These are phyloP conservation scores for Nomada ferruginata DNA, from an alignment of 2,888 invertebrate species.

Conservation along the genomic window DNA sequence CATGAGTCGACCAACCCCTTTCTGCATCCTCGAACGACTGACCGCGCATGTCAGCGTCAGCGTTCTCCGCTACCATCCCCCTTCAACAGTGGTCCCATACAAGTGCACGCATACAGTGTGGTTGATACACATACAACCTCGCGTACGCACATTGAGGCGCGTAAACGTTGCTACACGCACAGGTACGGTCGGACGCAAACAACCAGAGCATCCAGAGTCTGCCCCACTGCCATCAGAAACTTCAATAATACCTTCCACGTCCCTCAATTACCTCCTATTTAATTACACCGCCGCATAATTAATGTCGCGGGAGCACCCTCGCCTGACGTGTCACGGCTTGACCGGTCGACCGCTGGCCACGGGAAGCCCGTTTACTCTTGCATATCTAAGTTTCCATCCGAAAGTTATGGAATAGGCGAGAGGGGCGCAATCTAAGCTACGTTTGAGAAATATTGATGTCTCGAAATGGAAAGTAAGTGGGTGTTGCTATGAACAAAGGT, in stretches of 20 bases:
- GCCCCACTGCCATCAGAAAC: slow-evolving; percentile 75
- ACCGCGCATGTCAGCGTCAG: slow-evolving; percentile 80
- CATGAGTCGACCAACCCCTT: slow-evolving; percentile 77
- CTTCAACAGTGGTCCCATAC: slow-evolving; percentile 23
- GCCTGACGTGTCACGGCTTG: slow-evolving; percentile 62
- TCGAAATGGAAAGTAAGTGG: background rate
- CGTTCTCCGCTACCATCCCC: slow-evolving; percentile 70
- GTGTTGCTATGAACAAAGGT: background rate
- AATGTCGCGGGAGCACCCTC: slow-evolving; percentile 73
- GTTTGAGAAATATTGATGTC: too few relatives aligned
- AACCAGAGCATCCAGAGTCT: slow-evolving; percentile 31
- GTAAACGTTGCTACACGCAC: slow-evolving; percentile 40
- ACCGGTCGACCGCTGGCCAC: slow-evolving; percentile 33
- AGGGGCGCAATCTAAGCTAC: background rate
- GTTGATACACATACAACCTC: background rate
- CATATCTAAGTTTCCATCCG: background rate
- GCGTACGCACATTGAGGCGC: slow-evolving; percentile 1
- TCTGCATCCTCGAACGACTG: slow-evolving; percentile 76
- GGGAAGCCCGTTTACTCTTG: slow-evolving; percentile 18
- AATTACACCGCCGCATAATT: slow-evolving; percentile 80
- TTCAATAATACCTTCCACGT: slow-evolving; percentile 80
- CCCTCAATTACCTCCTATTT: slow-evolving; percentile 80
- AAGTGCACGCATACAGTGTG: background rate
- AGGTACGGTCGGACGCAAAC: slow-evolving; percentile 58
- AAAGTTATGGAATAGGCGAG: background rate